These are phyloP conservation scores for Drosophila rellima DNA, from an alignment of 2,888 invertebrate genomes.

Conservation along the genomic window DNA sequence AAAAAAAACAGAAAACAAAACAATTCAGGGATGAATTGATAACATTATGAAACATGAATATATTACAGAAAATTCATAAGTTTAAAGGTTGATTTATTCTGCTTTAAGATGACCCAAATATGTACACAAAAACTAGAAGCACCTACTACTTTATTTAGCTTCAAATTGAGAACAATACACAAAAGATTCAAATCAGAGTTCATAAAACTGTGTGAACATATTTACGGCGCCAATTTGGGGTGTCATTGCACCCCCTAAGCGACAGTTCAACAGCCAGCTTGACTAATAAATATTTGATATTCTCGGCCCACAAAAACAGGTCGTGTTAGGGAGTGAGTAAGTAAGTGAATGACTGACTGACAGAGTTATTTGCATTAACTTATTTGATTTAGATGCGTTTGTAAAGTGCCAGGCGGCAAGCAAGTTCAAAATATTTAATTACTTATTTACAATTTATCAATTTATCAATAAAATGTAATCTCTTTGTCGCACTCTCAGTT, in stretches of 20 bases:
- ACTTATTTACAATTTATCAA: slow-evolving; percentile 9
- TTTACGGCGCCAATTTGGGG: slow-evolving; percentile 17
- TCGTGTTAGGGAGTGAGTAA: slow-evolving; percentile 1
- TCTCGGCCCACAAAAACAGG: slow-evolving; percentile 14
- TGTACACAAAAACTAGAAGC: not conserved
- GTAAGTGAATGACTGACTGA: slow-evolving; percentile 43
- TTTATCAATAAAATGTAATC: not conserved
- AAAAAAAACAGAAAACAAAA: not conserved
- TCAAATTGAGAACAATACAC: not conserved
- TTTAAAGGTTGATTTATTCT: too few species aligned
- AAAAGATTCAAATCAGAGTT: slow-evolving; percentile 8
- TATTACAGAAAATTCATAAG: too few species aligned
- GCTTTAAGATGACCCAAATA: not conserved
- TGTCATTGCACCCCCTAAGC: slow-evolving; percentile 25
- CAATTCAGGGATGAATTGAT: not conserved
- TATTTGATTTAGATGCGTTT: slow-evolving; percentile 49
- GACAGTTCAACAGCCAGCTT: slow-evolving; percentile 33
- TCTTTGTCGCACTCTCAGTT: not conserved
- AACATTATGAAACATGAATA: too few species aligned
- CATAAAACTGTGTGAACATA: slow-evolving; percentile 27
- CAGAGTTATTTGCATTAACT: slow-evolving; percentile 56
- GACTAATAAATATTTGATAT: slow-evolving; percentile 52
- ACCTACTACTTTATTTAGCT: not conserved
- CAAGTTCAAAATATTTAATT: slow-evolving; percentile 24
- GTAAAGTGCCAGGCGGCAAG: slow-evolving; percentile 9